Evolutionary conservation across 2,797 vertebrate species (phyloP).

Genomic region (Sebastes vulpes): DNA sequence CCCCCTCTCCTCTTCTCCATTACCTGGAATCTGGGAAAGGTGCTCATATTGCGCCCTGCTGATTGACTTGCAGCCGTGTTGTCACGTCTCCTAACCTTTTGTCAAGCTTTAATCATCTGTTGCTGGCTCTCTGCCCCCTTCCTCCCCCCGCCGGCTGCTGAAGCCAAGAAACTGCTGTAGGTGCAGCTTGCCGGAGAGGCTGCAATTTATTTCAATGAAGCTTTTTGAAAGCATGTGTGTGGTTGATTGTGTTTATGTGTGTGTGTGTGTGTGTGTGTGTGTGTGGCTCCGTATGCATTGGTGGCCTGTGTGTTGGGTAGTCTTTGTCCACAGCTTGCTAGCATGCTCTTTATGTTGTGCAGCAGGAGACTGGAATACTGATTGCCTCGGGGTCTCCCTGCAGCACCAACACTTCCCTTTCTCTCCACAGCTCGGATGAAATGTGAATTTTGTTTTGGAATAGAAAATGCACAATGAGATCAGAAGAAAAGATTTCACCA

Average conservation of each 20-base stretch:
- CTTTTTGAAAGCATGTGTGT: slow-evolving; percentile 51
- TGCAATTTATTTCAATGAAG: slow-evolving; percentile 81
- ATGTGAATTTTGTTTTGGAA: slow-evolving; percentile 3
- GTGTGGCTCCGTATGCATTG: slow-evolving; percentile 21
- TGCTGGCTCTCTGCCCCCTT: slow-evolving; percentile 22
- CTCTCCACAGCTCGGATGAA: slow-evolving; percentile 7
- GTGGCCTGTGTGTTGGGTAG: slow-evolving; percentile 38
- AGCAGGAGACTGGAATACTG: slow-evolving; percentile 82
- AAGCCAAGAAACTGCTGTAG: slow-evolving; percentile 67
- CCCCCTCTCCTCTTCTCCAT: slow-evolving; percentile 40
- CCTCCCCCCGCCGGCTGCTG: not conserved
- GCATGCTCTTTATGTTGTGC: slow-evolving; percentile 68
- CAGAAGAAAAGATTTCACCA: not conserved
- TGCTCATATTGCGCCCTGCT: slow-evolving; percentile 79
- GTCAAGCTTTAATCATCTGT: slow-evolving; percentile 78
- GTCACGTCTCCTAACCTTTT: slow-evolving; percentile 78
- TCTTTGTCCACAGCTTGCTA: slow-evolving; percentile 65
- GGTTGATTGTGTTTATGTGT: slow-evolving; percentile 13
- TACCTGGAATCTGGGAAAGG: slow-evolving; percentile 67
- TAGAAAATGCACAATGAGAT: not conserved
- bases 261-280: slow-evolving; percentile 10
- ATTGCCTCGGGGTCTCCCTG: slow-evolving; percentile 59
- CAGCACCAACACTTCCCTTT: slow-evolving; percentile 29
- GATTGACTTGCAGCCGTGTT: slow-evolving; percentile 81
- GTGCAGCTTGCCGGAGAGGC: slow-evolving; percentile 69